Evolutionary conservation across 2,113 vertebrate species (phyloP).

Genomic region (Chinchilla lanigera): DNA sequence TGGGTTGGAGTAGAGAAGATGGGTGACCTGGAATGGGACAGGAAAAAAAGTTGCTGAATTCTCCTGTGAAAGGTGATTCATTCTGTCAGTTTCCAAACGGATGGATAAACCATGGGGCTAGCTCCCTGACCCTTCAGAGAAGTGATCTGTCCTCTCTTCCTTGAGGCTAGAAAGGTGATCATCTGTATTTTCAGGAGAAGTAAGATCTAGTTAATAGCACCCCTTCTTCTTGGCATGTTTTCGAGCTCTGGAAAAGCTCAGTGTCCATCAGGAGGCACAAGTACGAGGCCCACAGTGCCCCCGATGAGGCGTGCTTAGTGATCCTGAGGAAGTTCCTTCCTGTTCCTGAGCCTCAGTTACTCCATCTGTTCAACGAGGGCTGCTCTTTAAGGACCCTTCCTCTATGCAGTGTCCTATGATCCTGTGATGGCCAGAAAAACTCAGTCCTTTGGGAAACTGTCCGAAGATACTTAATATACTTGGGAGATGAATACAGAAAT

Average conservation of each 20-base stretch:
- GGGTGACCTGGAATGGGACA: not conserved
- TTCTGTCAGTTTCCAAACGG: not conserved
- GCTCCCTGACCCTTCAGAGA: not conserved
- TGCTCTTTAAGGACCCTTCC: not conserved
- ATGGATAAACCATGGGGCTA: not conserved
- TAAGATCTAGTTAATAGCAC: not conserved
- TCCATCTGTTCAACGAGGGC: not conserved
- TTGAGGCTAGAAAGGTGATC: not conserved
- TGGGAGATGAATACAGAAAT: slow-evolving; percentile 67
- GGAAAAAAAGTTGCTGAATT: not conserved
- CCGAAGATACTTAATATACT: slow-evolving; percentile 46
- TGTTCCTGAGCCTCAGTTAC: slow-evolving; percentile 34
- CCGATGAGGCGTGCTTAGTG: not conserved
- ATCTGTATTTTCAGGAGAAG: not conserved
- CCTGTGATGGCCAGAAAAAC: not conserved
- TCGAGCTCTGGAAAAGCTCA: not conserved
- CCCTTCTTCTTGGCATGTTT: slow-evolving; percentile 9
- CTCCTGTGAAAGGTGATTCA: not conserved
- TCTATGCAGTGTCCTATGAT: not conserved
- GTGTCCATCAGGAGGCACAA: not conserved
- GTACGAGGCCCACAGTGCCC: not conserved
- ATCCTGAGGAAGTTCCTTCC: not conserved
- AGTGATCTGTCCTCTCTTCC: not conserved
- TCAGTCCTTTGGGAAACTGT: slow-evolving; percentile 31
- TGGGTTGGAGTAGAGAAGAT: not conserved